Evolutionary conservation across 2,888 invertebrate genomes (phyloP).

Genomic region (Drosophila planitibia): DNA sequence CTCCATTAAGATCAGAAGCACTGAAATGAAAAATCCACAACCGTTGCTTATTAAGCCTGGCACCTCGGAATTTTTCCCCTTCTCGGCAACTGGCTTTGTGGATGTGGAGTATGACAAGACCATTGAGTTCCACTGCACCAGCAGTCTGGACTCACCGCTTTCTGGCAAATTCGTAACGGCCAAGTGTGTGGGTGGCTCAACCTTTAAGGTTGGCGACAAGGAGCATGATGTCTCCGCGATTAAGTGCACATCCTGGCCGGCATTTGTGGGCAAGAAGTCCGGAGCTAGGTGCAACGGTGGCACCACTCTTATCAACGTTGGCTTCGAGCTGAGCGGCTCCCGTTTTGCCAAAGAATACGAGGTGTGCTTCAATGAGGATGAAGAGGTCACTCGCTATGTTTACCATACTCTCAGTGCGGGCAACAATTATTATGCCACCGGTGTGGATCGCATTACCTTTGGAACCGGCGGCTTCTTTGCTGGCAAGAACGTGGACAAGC

Average conservation of each 20-base stretch:
- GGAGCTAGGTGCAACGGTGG: constrained; percentile 75
- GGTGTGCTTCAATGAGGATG: constrained; percentile 83
- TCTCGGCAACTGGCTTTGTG: constrained; percentile 63
- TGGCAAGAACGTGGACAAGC: constrained; percentile 74
- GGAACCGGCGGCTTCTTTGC: constrained; percentile 79
- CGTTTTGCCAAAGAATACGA: constrained; percentile 82
- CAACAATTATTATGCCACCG: constrained; percentile 84
- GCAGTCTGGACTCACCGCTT: constrained; percentile 61
- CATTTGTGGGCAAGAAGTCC: constrained; percentile 74
- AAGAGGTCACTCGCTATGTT: constrained; percentile 82
- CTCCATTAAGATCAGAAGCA: constrained; percentile 62
- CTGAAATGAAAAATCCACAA: constrained; percentile 86
- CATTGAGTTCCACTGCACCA: constrained; percentile 77
- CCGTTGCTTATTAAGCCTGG: constrained; percentile 86
- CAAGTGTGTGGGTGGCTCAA: constrained; percentile 68
- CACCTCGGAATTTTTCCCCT: constrained; percentile 64
- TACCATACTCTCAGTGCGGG: constrained; percentile 81
- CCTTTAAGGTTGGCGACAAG: constrained; percentile 62
- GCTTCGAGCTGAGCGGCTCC: constrained; percentile 73
- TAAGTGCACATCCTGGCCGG: constrained; percentile 78
- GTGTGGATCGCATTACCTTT: constrained; percentile 80
- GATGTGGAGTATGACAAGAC: constrained; percentile 58
- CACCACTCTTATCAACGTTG: constrained; percentile 79
- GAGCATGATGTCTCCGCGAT: constrained; percentile 72
- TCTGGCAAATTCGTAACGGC: constrained; percentile 64